Conservation (phyloP, 1,140 invertebrate species). For the Bombyx mori region ASM3026992v2 NC_085120.1:2871001-2871500, state of each 20-base stretch:
- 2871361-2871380: slow-evolving; percentile 64
- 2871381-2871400: slow-evolving; percentile 75
- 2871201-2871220: too few relatives aligned
- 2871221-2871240: too few relatives aligned
- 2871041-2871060: slow-evolving; percentile 71
- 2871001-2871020: slow-evolving; percentile 34
- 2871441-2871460: slow-evolving; percentile 83
- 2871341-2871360: too few relatives aligned
- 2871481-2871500: slow-evolving; percentile 38
- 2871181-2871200: too few relatives aligned
- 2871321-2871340: too few relatives aligned
- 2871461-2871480: slow-evolving; percentile 80
- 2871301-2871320: too few relatives aligned
- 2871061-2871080: slow-evolving; percentile 67
- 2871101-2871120: not conserved
- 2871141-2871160: too few relatives aligned
- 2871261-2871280: too few relatives aligned
- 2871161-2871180: too few relatives aligned
- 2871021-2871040: slow-evolving; percentile 76
- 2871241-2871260: too few relatives aligned
- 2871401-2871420: slow-evolving; percentile 80
- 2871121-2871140: not conserved
- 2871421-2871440: slow-evolving; percentile 86
- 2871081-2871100: slow-evolving; percentile 68
- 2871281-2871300: too few relatives aligned